These are phyloP conservation scores for Cottus gobio DNA, from an alignment of 2,113 vertebrate species.

Conservation along the genomic window DNA sequence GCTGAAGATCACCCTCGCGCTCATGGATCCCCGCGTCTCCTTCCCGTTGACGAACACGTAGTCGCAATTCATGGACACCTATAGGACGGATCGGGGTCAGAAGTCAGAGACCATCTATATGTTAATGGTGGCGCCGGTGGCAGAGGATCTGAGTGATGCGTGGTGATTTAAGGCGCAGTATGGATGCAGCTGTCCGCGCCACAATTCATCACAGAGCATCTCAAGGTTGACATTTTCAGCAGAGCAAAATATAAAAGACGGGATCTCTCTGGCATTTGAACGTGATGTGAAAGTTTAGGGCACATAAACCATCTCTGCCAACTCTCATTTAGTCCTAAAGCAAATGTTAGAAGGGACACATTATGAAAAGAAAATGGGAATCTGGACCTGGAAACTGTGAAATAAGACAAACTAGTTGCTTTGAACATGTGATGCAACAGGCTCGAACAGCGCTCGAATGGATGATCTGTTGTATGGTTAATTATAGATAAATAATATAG, in stretches of 20 bases:
- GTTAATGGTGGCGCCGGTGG: slow-evolving; percentile 47
- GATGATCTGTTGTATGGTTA: too few relatives aligned
- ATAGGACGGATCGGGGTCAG: slow-evolving; percentile 53
- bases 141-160: slow-evolving; percentile 11
- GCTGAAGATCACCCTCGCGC: slow-evolving; percentile 93
- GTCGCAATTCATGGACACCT: slow-evolving; percentile 98
- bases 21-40: slow-evolving; percentile 96
- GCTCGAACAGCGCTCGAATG: too few relatives aligned
- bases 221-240: slow-evolving; percentile 49
- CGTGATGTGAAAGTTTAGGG: slow-evolving; percentile 29
- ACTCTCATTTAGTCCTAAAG: slow-evolving; percentile 6
- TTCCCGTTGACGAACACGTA: slow-evolving; percentile 98
- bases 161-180: slow-evolving; percentile 38
- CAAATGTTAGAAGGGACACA: neutral
- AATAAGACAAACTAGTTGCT: neutral
- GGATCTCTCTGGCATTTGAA: neutral
- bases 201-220: slow-evolving; percentile 31
- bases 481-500: too few relatives aligned
- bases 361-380: too few relatives aligned
- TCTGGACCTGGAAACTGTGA: too few relatives aligned
- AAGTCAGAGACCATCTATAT: slow-evolving; percentile 68
- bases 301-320: slow-evolving; percentile 2
- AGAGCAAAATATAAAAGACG: slow-evolving; percentile 23
- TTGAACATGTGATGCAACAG: too few relatives aligned
- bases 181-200: slow-evolving; percentile 16